Base-by-base conservation (phyloP, 1,140 invertebrate genomes). In the Pseudomyrmex gracilis region DNA sequence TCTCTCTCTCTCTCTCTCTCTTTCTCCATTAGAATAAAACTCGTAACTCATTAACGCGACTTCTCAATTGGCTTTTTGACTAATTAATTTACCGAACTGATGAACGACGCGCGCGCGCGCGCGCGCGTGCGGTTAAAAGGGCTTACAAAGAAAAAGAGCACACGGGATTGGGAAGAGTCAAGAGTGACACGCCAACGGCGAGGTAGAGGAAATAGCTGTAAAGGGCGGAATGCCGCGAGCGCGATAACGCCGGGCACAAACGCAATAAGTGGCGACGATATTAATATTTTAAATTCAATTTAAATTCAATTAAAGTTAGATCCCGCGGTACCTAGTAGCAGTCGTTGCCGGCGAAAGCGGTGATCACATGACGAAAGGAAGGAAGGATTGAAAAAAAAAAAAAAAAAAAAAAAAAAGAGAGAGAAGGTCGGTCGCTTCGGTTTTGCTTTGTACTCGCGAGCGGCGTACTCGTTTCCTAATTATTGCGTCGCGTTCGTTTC, bases 201-300 rank as follows among this genome's bases (percentile, higher is more conserved):
- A n/a, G 12, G 34, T 53, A 22, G 15, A 22, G 43, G 22, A 84
- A 89, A 61, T 85, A 83, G 58, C 68, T 64, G 70, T 78, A 84
- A 84, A 71, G 60, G 58, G 13, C 67, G 63, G 61, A 76, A 85
- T 51, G 53, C n/a, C 24, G 60, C 10, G 64, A 76, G 68, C 61
- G 84, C 71, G 87, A 85, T 83, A 82, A 89, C 61, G 67, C 34
- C 53, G 24, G 10, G 57, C 34, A 34, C 34, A 76, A 74, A 82
- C 24, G 68, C 60, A 58, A 53, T 73, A 78, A 77, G 67, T 63
- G 63, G 51, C 43, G 55, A 55, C 73, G 70, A 61, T 85, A 91
- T 92, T 89, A 91, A 90, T 91, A 92, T 92, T 91, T 92, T 90
- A 92, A 92, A 92, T 92, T 92, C 90, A 93, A 93, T 93, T 92